Percentiles rank a stretch among this genome's conserved stretches.
Evolutionary conservation across 92 coral and sea anemone species (phyloP).

Genomic region (Scolanthus callimorphus): DNA sequence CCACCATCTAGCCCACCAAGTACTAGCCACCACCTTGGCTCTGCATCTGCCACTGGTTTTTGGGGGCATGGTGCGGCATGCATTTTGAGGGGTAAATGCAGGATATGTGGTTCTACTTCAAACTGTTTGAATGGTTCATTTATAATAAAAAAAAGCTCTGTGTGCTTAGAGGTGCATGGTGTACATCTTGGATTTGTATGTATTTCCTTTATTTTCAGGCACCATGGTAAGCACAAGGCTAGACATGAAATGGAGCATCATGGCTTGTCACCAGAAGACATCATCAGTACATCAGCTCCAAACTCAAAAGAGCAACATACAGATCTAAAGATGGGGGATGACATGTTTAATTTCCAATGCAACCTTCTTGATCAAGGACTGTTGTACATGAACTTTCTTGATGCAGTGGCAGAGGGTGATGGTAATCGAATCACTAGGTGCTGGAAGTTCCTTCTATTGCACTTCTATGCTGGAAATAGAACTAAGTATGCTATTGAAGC

Average conservation of each 20-base stretch:
- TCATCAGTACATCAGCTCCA: neutral
- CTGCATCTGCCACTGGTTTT: no score
- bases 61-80: no score
- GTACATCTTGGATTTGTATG: no score
- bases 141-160: no score
- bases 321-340: neutral
- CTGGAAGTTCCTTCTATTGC: conserved; percentile 25
- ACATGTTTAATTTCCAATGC: conserved; percentile 10
- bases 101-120: no score
- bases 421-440: conserved; percentile 20
- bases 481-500: conserved; percentile 21
- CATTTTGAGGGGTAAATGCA: no score
- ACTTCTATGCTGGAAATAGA: conserved; percentile 7
- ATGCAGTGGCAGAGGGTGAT: conserved; percentile 34
- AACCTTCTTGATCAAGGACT: conserved; percentile 22
- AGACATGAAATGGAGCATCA: conserved; percentile 4
- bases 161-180: no score
- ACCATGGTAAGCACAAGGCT: conserved; percentile 18
- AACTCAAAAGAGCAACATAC: neutral
- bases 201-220: conserved; percentile 6
- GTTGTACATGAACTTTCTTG: conserved; percentile 17
- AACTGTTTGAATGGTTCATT: no score
- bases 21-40: no score
- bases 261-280: conserved; percentile 11
- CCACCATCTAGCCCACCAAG: no score